Percentiles rank a stretch among this genome's conserved stretches.
Conservation (phyloP, 2,888 invertebrate species). For the Heliconius erato region DNA sequence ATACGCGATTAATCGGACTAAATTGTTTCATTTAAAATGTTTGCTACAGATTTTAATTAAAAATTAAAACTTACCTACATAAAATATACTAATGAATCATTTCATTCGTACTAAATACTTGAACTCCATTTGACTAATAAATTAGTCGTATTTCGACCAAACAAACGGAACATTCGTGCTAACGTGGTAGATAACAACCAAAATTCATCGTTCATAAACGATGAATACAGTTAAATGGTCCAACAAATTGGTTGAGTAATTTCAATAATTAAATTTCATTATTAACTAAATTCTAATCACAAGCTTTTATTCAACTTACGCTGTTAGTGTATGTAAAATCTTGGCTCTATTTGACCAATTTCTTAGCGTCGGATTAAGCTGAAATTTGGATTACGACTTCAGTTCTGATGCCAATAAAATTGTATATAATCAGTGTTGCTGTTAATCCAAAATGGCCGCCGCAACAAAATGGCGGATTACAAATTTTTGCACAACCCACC, state of each 20-base stretch:
- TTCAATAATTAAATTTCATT: not conserved
- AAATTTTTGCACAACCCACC: too few relatives aligned
- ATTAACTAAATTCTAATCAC: not conserved
- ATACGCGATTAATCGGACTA: not conserved
- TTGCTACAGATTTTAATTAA: too few relatives aligned
- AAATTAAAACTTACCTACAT: not conserved
- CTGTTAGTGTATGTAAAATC: too few relatives aligned
- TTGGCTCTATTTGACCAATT: too few relatives aligned
- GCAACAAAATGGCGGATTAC: too few relatives aligned
- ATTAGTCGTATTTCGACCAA: conserved; percentile 35
- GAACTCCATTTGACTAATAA: conserved; percentile 30
- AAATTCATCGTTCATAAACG: conserved; percentile 24
- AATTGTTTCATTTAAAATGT: not conserved
- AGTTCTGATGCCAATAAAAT: too few relatives aligned
- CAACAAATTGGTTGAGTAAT: not conserved
- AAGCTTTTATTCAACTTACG: too few relatives aligned
- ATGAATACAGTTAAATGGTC: not conserved
- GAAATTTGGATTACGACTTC: too few relatives aligned
- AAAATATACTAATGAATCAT: conserved; percentile 34
- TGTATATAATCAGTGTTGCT: too few relatives aligned
- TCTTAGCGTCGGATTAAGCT: too few relatives aligned
- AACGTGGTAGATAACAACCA: conserved; percentile 38
- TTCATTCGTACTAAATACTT: conserved; percentile 30
- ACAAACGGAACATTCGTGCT: conserved; percentile 39
- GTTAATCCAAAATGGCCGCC: too few relatives aligned